phyloP scores from a whole-genome alignment of 2,113 vertebrate genomes.

The Pomatorhinus ruficollis region DNA sequence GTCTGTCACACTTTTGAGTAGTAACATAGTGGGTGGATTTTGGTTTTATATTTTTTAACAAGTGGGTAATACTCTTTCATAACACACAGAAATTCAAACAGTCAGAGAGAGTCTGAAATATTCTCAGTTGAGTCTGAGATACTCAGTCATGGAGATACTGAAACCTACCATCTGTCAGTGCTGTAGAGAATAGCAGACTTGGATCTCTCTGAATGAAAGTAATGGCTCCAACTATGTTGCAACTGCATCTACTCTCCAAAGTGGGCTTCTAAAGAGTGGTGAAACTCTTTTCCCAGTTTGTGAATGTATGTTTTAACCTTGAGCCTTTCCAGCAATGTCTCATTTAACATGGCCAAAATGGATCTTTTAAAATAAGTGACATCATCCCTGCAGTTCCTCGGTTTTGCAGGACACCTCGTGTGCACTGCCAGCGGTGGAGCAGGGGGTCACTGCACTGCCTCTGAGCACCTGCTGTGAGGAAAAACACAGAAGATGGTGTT shows the following conservation, averaged over 20 bases:
- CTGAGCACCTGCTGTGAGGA: background rate
- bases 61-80: background rate
- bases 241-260: background rate
- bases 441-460: background rate
- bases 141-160: background rate
- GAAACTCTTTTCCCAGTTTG: background rate
- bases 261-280: background rate
- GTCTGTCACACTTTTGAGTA: background rate
- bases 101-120: background rate
- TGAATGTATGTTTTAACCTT: background rate
- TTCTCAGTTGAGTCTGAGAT: background rate
- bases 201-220: conserved; percentile 18
- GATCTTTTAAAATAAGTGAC: background rate
- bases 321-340: background rate
- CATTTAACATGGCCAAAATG: background rate
- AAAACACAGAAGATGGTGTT: background rate
- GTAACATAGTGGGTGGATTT: background rate
- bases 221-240: background rate
- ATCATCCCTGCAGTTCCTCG: background rate
- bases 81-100: background rate
- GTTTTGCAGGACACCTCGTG: background rate
- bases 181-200: background rate
- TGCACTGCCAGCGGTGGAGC: background rate
- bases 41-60: background rate
- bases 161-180: background rate